phyloP scores from a whole-genome alignment of 1,140 invertebrate genomes.

The Anagrus nilaparvatae region DNA sequence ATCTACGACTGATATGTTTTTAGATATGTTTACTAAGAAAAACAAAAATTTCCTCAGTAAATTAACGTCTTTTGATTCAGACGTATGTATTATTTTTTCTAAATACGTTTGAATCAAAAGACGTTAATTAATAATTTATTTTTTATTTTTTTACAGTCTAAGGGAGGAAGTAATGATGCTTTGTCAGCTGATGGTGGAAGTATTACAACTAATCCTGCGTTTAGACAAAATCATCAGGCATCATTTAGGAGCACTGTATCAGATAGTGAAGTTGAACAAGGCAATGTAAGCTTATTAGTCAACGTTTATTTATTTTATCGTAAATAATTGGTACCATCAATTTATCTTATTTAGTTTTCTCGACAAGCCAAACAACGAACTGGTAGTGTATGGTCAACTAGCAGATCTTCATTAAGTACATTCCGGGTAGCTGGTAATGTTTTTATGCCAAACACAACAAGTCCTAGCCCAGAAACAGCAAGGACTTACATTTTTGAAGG shows the following conservation, averaged over 20 bases:
- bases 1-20: slow-evolving; percentile 74
- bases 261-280: slow-evolving; percentile 84
- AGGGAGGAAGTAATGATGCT: slow-evolving; percentile 40
- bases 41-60: slow-evolving; percentile 70
- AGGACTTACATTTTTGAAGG: slow-evolving; percentile 88
- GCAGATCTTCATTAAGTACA: slow-evolving; percentile 79
- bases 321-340: not conserved
- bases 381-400: slow-evolving; percentile 86
- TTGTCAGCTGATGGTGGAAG: slow-evolving; percentile 59
- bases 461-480: slow-evolving; percentile 74
- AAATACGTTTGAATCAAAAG: no score
- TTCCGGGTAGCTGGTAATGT: slow-evolving; percentile 84
- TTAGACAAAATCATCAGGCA: slow-evolving; percentile 42
- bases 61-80: slow-evolving; percentile 79
- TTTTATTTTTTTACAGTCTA: slow-evolving; percentile 24
- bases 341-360: slow-evolving; percentile 45
- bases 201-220: slow-evolving; percentile 71
- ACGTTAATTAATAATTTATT: not conserved
- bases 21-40: slow-evolving; percentile 80
- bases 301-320: not conserved
- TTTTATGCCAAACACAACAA: slow-evolving; percentile 62
- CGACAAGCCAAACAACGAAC: slow-evolving; percentile 62
- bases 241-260: slow-evolving; percentile 82
- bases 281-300: slow-evolving; percentile 57
- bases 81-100: slow-evolving; percentile 45